Evolutionary conservation across 1,140 invertebrate genomes (phyloP), one percentile per base, ranked within the genome.

Genomic region (Hylyphantes graminicola): DNA sequence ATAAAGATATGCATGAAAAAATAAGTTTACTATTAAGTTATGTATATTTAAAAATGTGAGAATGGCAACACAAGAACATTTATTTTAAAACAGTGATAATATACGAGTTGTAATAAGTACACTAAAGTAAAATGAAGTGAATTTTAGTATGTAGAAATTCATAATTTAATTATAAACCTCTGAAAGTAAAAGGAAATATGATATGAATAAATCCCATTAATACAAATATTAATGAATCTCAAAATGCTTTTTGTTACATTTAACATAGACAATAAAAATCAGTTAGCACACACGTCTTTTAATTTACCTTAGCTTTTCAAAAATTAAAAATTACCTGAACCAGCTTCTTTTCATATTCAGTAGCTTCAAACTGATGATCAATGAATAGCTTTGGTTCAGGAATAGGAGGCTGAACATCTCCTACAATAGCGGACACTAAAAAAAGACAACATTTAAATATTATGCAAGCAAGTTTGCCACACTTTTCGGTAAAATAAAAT

Each of bases 261-360:
- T 61, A n/a, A 11, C 17, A 61, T n/a, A 61, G 0, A 15, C 15
- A 5, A 61, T 15, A 17, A 6, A 61, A 11, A 35, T 2, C 35
- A 35, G 35, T 2, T 35, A 35, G 35, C 35, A 35, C 1, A 5
- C 5, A 35, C n/a, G 19, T 15, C 9, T 67, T 67, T 67, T 21
- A 67, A 35, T 17, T 2, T 21, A n/a, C 2, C 15, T 17, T 35
- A 67, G 9, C 64, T n/a, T 67, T 67, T 35, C 21, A 35, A 67
- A 57, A 11, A 59, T 57, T 70, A 21, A 54, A 65, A 61, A 78
- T 48, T 88, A 94, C 93, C 92, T 97, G 95, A 85, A 97, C 94
- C 17, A 98, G 91, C 91, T 98, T 97, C 86, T 92, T 93, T 89
- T 97, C 95, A 90, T 96, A 97, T 75, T 96, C 93, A 85, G 92